Evolutionary conservation across 2,888 invertebrate genomes (phyloP).

Genomic region (Osedax frankpressi): DNA sequence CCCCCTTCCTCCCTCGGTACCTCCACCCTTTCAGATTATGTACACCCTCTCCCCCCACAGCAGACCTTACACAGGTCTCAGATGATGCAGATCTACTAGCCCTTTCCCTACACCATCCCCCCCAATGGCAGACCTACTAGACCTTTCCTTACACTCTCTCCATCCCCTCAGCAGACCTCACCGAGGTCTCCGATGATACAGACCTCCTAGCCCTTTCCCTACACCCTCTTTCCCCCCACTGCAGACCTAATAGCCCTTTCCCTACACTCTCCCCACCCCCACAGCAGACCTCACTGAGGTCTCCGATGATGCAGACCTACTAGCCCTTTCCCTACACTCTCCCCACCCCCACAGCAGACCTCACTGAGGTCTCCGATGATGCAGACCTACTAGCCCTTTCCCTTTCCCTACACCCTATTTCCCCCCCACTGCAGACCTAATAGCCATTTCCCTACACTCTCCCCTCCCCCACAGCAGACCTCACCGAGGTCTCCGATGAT

Average conservation of each 20-base stretch:
- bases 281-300: background rate
- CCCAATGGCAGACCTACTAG: constrained; percentile 66
- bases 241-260: background rate
- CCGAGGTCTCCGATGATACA: constrained; percentile 63
- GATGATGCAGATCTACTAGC: constrained; percentile 60
- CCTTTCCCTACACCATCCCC: background rate
- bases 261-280: background rate
- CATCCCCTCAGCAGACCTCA: too few relatives aligned
- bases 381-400: constrained; percentile 86
- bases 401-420: too few relatives aligned
- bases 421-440: too few relatives aligned
- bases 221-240: too few relatives aligned
- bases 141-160: too few relatives aligned
- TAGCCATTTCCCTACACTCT: constrained; percentile 51
- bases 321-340: too few relatives aligned
- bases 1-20: background rate
- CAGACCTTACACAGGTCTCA: constrained; percentile 50
- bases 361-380: constrained; percentile 61
- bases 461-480: too few relatives aligned
- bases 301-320: constrained; percentile 74
- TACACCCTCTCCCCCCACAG: too few relatives aligned
- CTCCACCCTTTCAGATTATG: constrained; percentile 53
- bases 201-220: constrained; percentile 86
- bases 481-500: constrained; percentile 60
- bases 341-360: too few relatives aligned